Percentiles rank a stretch among this genome's conserved stretches.
phyloP scores from a whole-genome alignment of 2,888 invertebrate species.

The Ophion obscuratus region DNA sequence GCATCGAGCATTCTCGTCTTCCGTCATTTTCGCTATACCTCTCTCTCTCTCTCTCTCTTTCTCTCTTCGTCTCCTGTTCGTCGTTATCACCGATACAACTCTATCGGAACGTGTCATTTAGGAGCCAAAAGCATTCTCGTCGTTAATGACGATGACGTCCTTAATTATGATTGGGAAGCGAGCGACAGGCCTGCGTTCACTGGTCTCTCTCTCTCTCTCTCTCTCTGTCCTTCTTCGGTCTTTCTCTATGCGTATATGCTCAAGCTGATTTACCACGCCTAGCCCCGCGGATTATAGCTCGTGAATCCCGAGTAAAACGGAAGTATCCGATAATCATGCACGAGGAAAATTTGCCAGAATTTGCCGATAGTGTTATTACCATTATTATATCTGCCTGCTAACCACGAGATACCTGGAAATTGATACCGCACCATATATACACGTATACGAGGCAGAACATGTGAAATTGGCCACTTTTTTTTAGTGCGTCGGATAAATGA shows the following conservation, averaged over 20 bases:
- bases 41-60: conserved; percentile 11
- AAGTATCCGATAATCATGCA: conserved; percentile 47
- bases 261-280: conserved; percentile 31
- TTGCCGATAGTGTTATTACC: conserved; percentile 27
- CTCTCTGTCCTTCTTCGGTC: conserved; percentile 8
- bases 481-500: neutral
- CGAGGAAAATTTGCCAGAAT: conserved; percentile 49
- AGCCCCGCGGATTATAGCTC: conserved; percentile 23
- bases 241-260: conserved; percentile 12
- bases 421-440: neutral
- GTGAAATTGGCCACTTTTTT: neutral
- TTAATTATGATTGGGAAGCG: conserved; percentile 65
- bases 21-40: conserved; percentile 37
- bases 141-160: conserved; percentile 68
- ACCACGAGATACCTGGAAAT: conserved; percentile 2
- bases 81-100: conserved; percentile 18
- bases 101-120: conserved; percentile 56
- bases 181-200: conserved; percentile 35
- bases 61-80: conserved; percentile 1
- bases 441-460: no score
- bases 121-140: conserved; percentile 54
- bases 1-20: conserved; percentile 65
- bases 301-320: conserved; percentile 27
- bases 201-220: neutral
- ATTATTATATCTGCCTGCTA: conserved; percentile 2